A percentile compares a stretch with the other conserved stretches of the same genome.
These are phyloP conservation scores for Polypterus senegalus DNA, from an alignment of 2,113 vertebrate genomes.

Conservation along the genomic window DNA sequence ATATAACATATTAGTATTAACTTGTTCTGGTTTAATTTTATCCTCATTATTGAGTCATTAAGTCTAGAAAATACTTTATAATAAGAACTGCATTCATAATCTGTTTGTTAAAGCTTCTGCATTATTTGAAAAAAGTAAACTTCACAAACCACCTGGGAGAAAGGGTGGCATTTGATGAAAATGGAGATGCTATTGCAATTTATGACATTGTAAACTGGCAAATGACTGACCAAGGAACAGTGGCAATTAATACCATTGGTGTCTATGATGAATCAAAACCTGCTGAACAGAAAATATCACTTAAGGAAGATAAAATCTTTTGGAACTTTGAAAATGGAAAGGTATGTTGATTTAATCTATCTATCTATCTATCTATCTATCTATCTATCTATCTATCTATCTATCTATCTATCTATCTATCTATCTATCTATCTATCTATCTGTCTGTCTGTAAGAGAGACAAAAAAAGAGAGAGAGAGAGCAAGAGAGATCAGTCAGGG, in stretches of 20 bases:
- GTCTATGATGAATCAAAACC: slow-evolving; percentile 45
- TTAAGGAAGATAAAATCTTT: slow-evolving; percentile 38
- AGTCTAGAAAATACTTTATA: too few relatives aligned
- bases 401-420: too few relatives aligned
- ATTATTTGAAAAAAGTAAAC: slow-evolving; percentile 46
- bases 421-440: too few relatives aligned
- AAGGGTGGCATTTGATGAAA: slow-evolving; percentile 49
- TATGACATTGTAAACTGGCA: slow-evolving; percentile 61
- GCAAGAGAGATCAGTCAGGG: too few relatives aligned
- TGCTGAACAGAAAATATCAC: slow-evolving; percentile 40
- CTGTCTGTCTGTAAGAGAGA: too few relatives aligned
- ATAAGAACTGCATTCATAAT: not conserved
- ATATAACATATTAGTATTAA: too few relatives aligned
- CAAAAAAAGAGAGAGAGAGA: too few relatives aligned
- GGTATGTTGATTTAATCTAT: slow-evolving; percentile 44
- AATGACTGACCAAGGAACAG: slow-evolving; percentile 32
- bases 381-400: not conserved
- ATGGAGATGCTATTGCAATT: slow-evolving; percentile 49
- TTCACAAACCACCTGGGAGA: slow-evolving; percentile 38
- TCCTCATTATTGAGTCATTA: too few relatives aligned
- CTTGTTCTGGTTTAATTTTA: too few relatives aligned
- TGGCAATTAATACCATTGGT: slow-evolving; percentile 44
- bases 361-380: not conserved
- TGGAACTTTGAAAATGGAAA: slow-evolving; percentile 46
- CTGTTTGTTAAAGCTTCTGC: slow-evolving; percentile 33